A percentile compares a stretch with the other conserved stretches of the same genome.
phyloP scores from a whole-genome alignment of 2,888 invertebrate species.

The Lasioglossum villosulum region DNA sequence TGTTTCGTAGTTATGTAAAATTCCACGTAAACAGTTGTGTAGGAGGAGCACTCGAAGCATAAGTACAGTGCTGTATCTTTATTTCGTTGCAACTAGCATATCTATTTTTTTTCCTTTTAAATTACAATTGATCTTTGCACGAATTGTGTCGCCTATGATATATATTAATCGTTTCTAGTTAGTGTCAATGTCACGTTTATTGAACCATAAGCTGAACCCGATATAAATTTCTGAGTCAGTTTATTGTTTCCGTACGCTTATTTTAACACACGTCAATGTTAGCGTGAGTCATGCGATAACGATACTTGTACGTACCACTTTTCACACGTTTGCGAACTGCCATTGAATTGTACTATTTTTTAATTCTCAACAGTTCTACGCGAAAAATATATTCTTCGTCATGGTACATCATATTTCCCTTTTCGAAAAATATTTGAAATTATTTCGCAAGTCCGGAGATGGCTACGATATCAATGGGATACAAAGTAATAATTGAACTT shows the following conservation, averaged over 20 bases:
- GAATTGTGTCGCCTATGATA: neutral
- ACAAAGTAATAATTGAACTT: neutral
- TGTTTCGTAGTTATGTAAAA: too few species aligned
- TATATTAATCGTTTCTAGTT: neutral
- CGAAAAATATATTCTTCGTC: neutral
- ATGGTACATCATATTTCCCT: neutral
- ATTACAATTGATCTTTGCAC: neutral
- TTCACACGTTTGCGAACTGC: neutral
- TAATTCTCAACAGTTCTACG: too few species aligned
- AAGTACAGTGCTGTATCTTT: too few species aligned
- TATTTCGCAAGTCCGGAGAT: neutral
- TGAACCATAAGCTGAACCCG: neutral
- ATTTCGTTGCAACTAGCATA: neutral
- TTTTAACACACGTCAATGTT: constrained; percentile 28
- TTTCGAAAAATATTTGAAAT: neutral
- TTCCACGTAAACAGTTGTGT: too few species aligned
- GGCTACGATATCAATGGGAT: neutral
- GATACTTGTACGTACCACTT: neutral
- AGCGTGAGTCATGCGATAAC: constrained; percentile 52
- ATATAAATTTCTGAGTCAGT: constrained; percentile 8
- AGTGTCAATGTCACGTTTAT: neutral
- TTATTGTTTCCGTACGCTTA: constrained; percentile 13
- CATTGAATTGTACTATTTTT: neutral
- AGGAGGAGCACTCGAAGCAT: too few species aligned
- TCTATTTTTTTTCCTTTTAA: neutral